Evolutionary conservation across 2,888 invertebrate species (phyloP), one percentile per base, ranked within the genome.

Genomic region (Halocaridina rubra): DNA sequence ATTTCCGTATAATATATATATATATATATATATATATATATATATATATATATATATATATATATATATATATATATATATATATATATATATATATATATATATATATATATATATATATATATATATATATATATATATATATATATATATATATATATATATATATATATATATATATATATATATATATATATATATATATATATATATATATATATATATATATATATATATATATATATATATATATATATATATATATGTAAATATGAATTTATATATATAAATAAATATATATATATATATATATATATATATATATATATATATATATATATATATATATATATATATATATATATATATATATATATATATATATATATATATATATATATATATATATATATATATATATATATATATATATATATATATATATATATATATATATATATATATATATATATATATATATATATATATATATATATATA

Each of bases 51-150:
- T 74, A 74, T 74, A 75, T 75, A 75, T 75, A 75, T 75, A 75
- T 75, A 75, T 75, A 75, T 75, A 75, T 75, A 75, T 75, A 75
- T 75, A 75, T 75, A 75, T 75, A 75, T 75, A 75, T 75, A 75
- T 75, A 75, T 75, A 75, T 75, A 75, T 57, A 75, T 75, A 75
- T 75, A 57, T 75, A 75, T 33, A 22, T 39, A 33, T 46, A 33
- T 75, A 39, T 39, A 13, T 75, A 75, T 75, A 75, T 75, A 75
- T 75, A 75, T 75, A 75, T 75, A 75, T 75, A 75, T 75, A 75
- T 75, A 75, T 75, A 75, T 75, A 75, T 75, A 75, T 75, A 75
- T 75, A 75, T 59, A 75, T 75, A 75, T 75, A 75, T 75, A 75
- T 75, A 75, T 75, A 75, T 57, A 59, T 75, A 75, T 75, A 75